Base-by-base conservation (phyloP, 2,113 vertebrate genomes). In the Emydura subglobosa region DNA sequence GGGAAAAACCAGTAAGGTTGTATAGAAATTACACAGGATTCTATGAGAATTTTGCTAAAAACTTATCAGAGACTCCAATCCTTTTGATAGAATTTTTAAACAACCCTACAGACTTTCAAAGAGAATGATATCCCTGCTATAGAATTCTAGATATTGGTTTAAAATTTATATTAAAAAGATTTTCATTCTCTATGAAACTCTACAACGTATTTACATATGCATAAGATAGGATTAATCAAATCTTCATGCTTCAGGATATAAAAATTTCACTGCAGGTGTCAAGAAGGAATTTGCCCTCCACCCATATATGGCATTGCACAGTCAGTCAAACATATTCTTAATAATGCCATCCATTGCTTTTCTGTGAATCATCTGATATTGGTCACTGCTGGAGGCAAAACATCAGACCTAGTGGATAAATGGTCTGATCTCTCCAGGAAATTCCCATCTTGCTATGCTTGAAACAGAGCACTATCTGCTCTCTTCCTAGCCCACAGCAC, bases 221-320 rank as follows among this genome's bases (percentile, higher is more conserved):
- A 96, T 87, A 87, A 95, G 86, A 91, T 42, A 90, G 95, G 95
- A 97, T 95, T 96, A 94, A 96, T 44, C 93, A 91, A 89, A 95
- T 95, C 89, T 91, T 84, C 89, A 59, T 59, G 96, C 93, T 91
- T 79, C n/a, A 76, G 83, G 85, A 83, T 92, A 93, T 91, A 76
- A 92, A 83, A 76, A 96, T 96, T 95, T 95, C 97, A 94, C 92
- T 92, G 97, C 95, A 88, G 92, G 90, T 42, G 2, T 87, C 80
- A 91, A 83, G 96, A 74, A 93, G 85, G 89, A 81, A 90, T 95
- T 59, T 88, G 79, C 92, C 93, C 95, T 90, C 91, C 89, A 87
- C 86, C 85, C 89, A 84, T 10, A 42, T 0, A 8, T 39, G 54
- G 92, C 90, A 57, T 87, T 1, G 50, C 4, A 24, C 83, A 93